Evolutionary conservation across 2,797 vertebrate genomes (phyloP).

Genomic region (Chaetophractus vellerosus): DNA sequence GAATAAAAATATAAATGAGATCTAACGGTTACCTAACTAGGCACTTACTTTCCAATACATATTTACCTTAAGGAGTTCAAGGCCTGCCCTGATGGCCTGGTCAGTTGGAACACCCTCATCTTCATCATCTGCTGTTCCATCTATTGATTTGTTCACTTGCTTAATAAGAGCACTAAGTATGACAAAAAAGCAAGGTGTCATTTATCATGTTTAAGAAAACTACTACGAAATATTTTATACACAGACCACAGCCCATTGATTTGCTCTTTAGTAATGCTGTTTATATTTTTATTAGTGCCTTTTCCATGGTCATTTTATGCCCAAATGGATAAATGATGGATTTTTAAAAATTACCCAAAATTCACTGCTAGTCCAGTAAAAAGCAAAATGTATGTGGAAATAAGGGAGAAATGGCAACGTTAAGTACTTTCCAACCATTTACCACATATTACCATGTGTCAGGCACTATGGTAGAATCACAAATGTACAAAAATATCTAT

Average conservation of each 20-base stretch:
- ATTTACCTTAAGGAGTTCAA: slow-evolving; percentile 97
- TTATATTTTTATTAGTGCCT: slow-evolving; percentile 37
- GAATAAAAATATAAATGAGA: background rate
- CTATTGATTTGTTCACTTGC: slow-evolving; percentile 99
- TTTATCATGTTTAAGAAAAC: slow-evolving; percentile 40
- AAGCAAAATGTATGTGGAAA: background rate
- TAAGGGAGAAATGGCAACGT: slow-evolving; percentile 12
- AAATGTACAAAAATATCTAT: background rate
- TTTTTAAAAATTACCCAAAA: slow-evolving; percentile 43
- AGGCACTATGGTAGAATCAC: background rate
- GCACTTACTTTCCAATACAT: background rate
- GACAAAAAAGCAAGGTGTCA: slow-evolving; percentile 52
- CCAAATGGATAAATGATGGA: background rate
- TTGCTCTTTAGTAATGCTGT: slow-evolving; percentile 44
- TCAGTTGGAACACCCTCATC: slow-evolving; percentile 98
- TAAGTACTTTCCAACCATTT: slow-evolving; percentile 41
- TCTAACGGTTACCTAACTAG: background rate
- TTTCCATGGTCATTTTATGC: slow-evolving; percentile 10
- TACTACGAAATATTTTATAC: background rate
- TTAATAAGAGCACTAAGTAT: slow-evolving; percentile 96
- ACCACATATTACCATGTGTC: background rate
- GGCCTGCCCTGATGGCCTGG: slow-evolving; percentile 97
- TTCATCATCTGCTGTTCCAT: slow-evolving; percentile 98
- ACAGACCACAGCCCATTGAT: background rate
- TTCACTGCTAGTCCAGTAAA: background rate